Base-by-base conservation (phyloP, 2,797 vertebrate genomes). In the Phataginus tricuspis region DNA sequence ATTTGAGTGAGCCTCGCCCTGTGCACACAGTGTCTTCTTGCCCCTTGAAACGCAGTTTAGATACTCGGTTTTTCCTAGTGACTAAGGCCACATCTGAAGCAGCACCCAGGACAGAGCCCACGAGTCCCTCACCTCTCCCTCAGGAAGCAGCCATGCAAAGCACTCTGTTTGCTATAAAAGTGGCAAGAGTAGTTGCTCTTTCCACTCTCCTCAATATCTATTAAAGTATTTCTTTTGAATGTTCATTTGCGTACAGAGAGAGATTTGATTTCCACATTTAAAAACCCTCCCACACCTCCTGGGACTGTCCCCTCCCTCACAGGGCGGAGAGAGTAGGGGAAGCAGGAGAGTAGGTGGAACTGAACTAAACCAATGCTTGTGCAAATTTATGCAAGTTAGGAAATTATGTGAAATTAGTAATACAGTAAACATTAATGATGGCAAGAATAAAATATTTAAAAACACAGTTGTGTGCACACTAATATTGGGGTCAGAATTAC, bases 121-220 rank as follows among this genome's bases (percentile, higher is more conserved):
- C 1, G 0, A 23, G 5, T 3, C 34, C 42, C 4, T 49, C n/a
- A 1, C 49, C 74, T 21, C 31, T n/a, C 25, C 16, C 39, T 7
- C 39, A 31, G 79, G 45, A 45, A 45, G 45, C 45, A 45, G 45
- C 86, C 13, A 21, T 3, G 49, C 25, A 66, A 71, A 29, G 27
- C 23, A 27, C 0, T 7, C 66, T 18, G 12, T 19, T 15, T 12
- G 13, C 25, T n/a, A 10, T 29, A 12, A 34, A 79, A 21, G 3
- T 6, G 64, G 42, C 31, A 51, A 49, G 13, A 29, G 6, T 34
- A 3, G 1, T 42, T 37, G 15, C 21, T 72, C 16, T 63, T 86
- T 57, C 12, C 10, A 19, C 9, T 0, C 49, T 59, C 37, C 64
- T 61, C 14, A 72, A 27, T 16, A 55, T 45, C 8, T n/a, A 45